Base-by-base conservation (phyloP, 2,113 vertebrate species). In the Nycticryphes semicollaris region DNA sequence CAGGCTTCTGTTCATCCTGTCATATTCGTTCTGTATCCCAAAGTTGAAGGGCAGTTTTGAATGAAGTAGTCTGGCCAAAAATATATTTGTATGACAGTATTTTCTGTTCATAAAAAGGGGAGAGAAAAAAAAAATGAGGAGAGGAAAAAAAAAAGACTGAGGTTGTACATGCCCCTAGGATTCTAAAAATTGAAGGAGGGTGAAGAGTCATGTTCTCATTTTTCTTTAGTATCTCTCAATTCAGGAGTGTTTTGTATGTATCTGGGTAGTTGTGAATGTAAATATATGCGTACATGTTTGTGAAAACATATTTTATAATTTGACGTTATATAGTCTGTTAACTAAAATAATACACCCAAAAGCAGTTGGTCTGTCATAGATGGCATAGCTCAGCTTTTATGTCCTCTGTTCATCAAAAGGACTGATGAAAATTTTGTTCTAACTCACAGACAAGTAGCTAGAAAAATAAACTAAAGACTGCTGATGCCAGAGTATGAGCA, bases 401-500 rank as follows among this genome's bases (percentile, higher is more conserved):
- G 85, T 94, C 95, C 43, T 93, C 85, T 94, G 69, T 94, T 91
- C 93, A 43, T 96, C 43, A 83, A 93, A 93, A 93, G 76, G 84
- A 94, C 43, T 68, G 70, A 78, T 94, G 93, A 94, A 97, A 78
- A 86, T 97, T 89, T 94, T 87, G 89, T 95, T 95, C 67, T 73
- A 81, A 97, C 95, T 96, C 93, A 78, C 85, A 89, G 81, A 78
- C 67, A 97, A 97, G 93, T 66, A 93, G 94, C 75, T 95, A 74
- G 81, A 96, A 97, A 96, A 92, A 91, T 89, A 87, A 77, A 95
- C 59, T 90, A 35, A 94, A 94, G 70, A 54, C 64, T 68, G 91
- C 94, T 97, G 96, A 96, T 98, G 85, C 89, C 85, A 96, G 43
- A 98, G 95, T 77, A 96, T 95, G 87, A 97, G 97, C 90, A 97